Percentiles rank a stretch among this genome's conserved stretches.
phyloP scores from a whole-genome alignment of 2,797 vertebrate species.

The Epinephelus awoara region DNA sequence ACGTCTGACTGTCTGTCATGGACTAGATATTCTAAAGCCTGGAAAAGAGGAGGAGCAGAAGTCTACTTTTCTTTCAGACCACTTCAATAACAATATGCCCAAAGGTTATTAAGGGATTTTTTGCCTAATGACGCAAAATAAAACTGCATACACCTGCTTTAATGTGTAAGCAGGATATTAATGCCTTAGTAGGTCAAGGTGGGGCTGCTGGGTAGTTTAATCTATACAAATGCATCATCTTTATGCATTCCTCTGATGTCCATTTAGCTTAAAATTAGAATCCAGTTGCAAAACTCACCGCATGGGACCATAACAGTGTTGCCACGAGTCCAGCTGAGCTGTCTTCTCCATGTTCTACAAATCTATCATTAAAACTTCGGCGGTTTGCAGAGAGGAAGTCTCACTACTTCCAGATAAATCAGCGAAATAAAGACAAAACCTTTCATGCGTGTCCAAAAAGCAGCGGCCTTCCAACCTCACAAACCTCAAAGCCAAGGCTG shows the following conservation, averaged over 20 bases:
- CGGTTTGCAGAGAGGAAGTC: constrained; percentile 72
- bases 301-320: constrained; percentile 17
- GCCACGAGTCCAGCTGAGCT: constrained; percentile 40
- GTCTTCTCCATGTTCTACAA: constrained; percentile 49
- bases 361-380: constrained; percentile 72
- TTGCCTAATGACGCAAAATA: too few species aligned
- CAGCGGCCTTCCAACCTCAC: constrained; percentile 60
- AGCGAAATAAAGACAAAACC: constrained; percentile 67
- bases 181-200: neutral
- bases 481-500: constrained; percentile 73
- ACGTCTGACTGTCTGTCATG: too few species aligned
- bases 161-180: too few species aligned
- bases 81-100: too few species aligned
- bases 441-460: constrained; percentile 73
- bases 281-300: constrained; percentile 37
- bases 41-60: too few species aligned
- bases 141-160: too few species aligned
- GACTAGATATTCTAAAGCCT: too few species aligned
- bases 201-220: neutral
- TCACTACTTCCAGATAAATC: constrained; percentile 74
- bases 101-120: too few species aligned
- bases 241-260: constrained; percentile 30
- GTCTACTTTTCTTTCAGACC: too few species aligned
- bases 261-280: constrained; percentile 46
- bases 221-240: neutral